Conservation (phyloP, 2,888 invertebrate genomes). For the Chymomyza procnemis region DNA sequence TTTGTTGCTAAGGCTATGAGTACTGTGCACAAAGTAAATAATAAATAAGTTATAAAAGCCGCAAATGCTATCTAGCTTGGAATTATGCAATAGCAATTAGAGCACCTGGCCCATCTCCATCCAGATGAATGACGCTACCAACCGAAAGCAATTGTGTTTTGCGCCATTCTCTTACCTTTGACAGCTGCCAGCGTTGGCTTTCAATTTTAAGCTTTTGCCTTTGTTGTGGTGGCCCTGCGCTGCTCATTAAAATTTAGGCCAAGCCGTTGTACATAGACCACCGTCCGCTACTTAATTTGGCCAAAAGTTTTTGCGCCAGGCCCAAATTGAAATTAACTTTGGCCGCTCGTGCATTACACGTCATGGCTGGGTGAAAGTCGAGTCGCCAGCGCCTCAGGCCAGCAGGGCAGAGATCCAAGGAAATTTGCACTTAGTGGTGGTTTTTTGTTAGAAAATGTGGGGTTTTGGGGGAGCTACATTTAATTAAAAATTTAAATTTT, state of each 20-base stretch:
- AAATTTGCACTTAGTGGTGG: neutral
- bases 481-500: slow-evolving; percentile 63
- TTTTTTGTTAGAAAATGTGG: too few relatives aligned
- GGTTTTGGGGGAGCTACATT: slow-evolving; percentile 24
- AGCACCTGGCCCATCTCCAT: neutral
- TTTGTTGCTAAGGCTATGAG: neutral
- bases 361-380: slow-evolving; percentile 14
- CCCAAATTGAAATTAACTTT: slow-evolving; percentile 72
- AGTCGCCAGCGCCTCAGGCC: neutral
- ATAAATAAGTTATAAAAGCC: slow-evolving; percentile 53
- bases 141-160: slow-evolving; percentile 64
- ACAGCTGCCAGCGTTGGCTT: neutral
- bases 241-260: slow-evolving; percentile 73
- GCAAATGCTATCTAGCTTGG: neutral
- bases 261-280: slow-evolving; percentile 22
- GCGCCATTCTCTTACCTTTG: slow-evolving; percentile 4
- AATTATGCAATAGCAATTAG: slow-evolving; percentile 33
- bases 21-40: slow-evolving; percentile 55
- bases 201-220: neutral
- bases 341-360: slow-evolving; percentile 32
- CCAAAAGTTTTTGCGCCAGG: slow-evolving; percentile 45
- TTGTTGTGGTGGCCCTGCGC: slow-evolving; percentile 2
- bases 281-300: slow-evolving; percentile 52
- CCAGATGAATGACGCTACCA: slow-evolving; percentile 45
- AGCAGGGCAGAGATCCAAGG: neutral